phyloP scores from a whole-genome alignment of 2,797 vertebrate genomes.

The Brachyrhaphis roseni region DNA sequence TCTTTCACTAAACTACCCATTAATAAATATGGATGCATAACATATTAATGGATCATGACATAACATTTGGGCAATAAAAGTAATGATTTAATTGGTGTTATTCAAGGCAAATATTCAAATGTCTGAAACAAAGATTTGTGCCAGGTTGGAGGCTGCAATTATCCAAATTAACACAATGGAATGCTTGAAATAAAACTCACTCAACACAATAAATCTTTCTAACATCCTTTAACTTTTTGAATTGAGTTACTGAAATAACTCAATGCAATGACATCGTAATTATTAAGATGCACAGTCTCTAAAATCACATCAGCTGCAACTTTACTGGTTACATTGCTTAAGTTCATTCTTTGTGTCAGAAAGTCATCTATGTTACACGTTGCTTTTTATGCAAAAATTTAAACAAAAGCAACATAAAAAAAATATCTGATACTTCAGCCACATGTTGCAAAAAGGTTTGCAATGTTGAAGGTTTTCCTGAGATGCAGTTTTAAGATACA shows the following conservation, averaged over 20 bases:
- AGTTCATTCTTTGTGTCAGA: not conserved
- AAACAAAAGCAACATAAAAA: not conserved
- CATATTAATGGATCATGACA: not conserved
- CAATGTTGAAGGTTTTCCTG: not conserved
- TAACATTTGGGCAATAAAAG: not conserved
- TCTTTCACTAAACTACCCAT: not conserved
- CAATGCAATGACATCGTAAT: not conserved
- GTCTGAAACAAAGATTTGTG: not conserved
- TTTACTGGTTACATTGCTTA: not conserved
- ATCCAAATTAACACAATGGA: not conserved
- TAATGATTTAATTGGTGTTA: not conserved
- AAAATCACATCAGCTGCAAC: not conserved
- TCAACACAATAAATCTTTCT: not conserved
- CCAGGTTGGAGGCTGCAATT: not conserved
- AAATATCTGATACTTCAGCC: not conserved
- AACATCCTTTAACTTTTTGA: not conserved
- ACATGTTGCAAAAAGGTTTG: not conserved
- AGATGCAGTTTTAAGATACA: not conserved
- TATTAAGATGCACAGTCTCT: not conserved
- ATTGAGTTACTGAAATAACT: not conserved
- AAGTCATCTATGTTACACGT: not conserved
- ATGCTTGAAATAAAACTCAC: not conserved
- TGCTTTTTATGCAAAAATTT: not conserved
- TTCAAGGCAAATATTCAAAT: not conserved
- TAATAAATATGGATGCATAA: not conserved